Evolutionary conservation across 1,140 invertebrate species (phyloP), one percentile per base, ranked within the genome.

Genomic region (Drosophila sechellia): DNA sequence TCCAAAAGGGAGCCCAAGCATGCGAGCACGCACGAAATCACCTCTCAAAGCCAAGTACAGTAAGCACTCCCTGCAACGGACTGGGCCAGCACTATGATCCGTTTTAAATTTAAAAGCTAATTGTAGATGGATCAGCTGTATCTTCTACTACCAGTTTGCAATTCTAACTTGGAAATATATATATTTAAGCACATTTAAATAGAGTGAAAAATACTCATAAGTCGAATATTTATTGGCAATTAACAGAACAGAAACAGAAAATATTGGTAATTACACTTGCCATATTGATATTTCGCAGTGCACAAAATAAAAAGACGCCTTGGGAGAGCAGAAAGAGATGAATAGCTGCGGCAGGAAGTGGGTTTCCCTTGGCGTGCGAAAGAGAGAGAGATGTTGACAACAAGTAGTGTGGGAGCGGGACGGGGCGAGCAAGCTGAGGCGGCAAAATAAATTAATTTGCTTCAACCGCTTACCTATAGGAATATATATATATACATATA

Each of bases 361-460:
- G 73, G 22, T 71, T 76, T 65, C 27, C 43, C 27, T 37, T 20
- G 15, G 15, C 3, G 57, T 10, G 10, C 5, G 49, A 12, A 12
- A 37, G 25, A 12, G 50, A 54, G 12, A 37, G 25, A 12, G 50
- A 54, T 8, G n/a, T 2, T 17, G 10, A 27, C 45, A 46, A 25
- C 25, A 31, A 49, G n/a, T 17, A 34, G 27, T 17, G 15, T 5
- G 13, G 0, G n/a, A 52, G 31, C 8, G 27, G n/a, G 55, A 50
- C 3, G 46, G 46, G 25, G 13, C 46, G 6, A 13, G 2, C 20
- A 5, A 31, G 22, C 20, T 34, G 35, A 52, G 55, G 56, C 48
- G 65, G 71, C 39, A 50, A 79, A 79, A 79, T 71, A 81, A 79
- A 81, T 81, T 79, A 81, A 81, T 81, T 81, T 80, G 71, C 71